These are phyloP conservation scores for Chaenodraco wilsoni DNA, from an alignment of 2,797 vertebrate genomes.

Conservation along the genomic window DNA sequence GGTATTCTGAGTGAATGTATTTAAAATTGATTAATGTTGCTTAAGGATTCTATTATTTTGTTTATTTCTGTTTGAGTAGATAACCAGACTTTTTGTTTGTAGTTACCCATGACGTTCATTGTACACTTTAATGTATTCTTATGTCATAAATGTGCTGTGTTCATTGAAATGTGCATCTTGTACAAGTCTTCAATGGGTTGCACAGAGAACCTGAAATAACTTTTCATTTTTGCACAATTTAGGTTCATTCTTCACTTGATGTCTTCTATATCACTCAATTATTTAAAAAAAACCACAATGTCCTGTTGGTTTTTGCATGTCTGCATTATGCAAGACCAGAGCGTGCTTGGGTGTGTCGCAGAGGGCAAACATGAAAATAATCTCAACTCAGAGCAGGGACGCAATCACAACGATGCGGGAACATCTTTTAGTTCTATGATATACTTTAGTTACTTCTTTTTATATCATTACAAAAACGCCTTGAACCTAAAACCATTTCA, in stretches of 20 bases:
- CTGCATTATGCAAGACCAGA: slow-evolving; percentile 26
- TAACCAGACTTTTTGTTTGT: background rate
- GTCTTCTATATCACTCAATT: no score
- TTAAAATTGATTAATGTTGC: background rate
- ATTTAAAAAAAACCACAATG: background rate
- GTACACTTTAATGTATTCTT: background rate
- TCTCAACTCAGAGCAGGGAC: background rate
- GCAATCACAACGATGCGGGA: background rate
- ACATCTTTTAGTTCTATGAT: background rate
- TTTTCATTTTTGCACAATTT: no score
- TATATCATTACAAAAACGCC: background rate
- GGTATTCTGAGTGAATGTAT: no score
- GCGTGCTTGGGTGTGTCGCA: background rate
- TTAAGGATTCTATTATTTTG: background rate
- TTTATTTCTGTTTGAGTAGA: background rate
- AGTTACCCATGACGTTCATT: background rate
- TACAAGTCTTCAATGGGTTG: no score
- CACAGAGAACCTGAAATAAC: no score
- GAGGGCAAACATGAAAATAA: background rate
- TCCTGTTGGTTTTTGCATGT: background rate
- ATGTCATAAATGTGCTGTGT: background rate
- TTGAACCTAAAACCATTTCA: background rate
- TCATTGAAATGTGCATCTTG: background rate
- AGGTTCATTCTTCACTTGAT: no score
- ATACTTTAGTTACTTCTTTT: no score